Percentiles rank a stretch among this genome's conserved stretches.
Evolutionary conservation across 2,113 vertebrate species (phyloP).

Genomic region (Grammomys surdaster): DNA sequence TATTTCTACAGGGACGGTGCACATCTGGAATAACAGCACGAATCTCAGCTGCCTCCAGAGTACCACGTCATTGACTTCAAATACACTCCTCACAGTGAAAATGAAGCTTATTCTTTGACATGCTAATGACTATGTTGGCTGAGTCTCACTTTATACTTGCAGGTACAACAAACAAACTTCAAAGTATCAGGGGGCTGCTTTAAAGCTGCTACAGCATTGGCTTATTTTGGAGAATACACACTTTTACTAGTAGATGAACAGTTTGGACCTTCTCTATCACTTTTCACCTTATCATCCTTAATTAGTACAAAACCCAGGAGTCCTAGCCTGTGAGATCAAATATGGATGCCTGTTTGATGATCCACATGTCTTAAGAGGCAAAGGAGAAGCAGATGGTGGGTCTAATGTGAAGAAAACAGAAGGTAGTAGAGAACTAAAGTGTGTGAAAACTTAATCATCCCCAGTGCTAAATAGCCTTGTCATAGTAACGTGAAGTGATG

Average conservation of each 20-base stretch:
- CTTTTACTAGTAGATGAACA: constrained; percentile 52
- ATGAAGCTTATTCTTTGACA: constrained; percentile 80
- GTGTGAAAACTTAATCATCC: constrained; percentile 71
- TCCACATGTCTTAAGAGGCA: constrained; percentile 60
- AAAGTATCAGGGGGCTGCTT: constrained; percentile 60
- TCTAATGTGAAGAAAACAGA: constrained; percentile 59
- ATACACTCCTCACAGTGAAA: constrained; percentile 80
- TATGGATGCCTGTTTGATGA: constrained; percentile 76
- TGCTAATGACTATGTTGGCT: constrained; percentile 77
- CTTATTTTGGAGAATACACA: constrained; percentile 72
- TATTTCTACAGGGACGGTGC: constrained; percentile 81
- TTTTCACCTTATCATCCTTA: constrained; percentile 77
- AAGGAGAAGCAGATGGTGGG: constrained; percentile 74
- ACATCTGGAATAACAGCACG: constrained; percentile 85
- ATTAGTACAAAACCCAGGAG: constrained; percentile 66
- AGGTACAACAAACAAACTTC: constrained; percentile 74
- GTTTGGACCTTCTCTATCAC: constrained; percentile 53
- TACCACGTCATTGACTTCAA: constrained; percentile 81
- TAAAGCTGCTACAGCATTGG: constrained; percentile 62
- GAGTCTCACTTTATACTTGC: constrained; percentile 74
- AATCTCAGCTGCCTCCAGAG: constrained; percentile 71
- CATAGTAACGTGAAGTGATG: constrained; percentile 54
- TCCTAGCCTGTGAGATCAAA: constrained; percentile 76
- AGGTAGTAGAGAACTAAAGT: constrained; percentile 32
- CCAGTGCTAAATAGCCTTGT: constrained; percentile 68